A percentile compares a stretch with the other conserved stretches of the same genome.
These are phyloP conservation scores for Gopherus flavomarginatus DNA, from an alignment of 2,113 vertebrate species.

Conservation along the genomic window DNA sequence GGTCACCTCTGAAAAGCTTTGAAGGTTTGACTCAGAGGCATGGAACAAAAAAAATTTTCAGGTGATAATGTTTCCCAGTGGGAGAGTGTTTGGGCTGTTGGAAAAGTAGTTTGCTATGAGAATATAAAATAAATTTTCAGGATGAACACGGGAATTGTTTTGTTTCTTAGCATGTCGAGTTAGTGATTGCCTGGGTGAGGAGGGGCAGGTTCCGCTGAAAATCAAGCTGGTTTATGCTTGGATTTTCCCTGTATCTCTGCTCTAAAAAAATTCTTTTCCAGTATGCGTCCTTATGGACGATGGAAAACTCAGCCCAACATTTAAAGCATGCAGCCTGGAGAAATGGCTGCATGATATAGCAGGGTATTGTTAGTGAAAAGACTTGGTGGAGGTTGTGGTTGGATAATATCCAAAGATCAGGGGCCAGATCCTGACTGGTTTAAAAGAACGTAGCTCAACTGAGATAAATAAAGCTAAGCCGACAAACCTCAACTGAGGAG, in stretches of 20 bases:
- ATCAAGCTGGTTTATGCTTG: not conserved
- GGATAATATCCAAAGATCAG: not conserved
- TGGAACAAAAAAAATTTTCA: constrained; percentile 63
- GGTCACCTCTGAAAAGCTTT: constrained; percentile 57
- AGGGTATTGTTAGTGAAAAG: not conserved
- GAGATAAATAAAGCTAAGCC: not conserved
- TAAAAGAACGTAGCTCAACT: not conserved
- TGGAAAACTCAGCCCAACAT: not conserved
- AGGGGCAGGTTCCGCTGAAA: not conserved
- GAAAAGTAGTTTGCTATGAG: constrained; percentile 66
- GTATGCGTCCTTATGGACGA: rapidly evolving
- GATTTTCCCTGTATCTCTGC: not conserved
- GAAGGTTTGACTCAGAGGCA: constrained; percentile 59
- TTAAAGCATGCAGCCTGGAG: not conserved
- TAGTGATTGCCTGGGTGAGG: constrained; percentile 10
- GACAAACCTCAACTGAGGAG: not conserved
- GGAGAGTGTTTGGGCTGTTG: constrained; percentile 37
- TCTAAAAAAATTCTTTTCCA: constrained; percentile 6
- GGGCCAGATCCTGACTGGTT: not conserved
- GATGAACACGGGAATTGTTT: constrained; percentile 40
- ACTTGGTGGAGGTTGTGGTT: not conserved
- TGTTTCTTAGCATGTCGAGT: constrained; percentile 22
- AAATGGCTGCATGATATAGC: not conserved
- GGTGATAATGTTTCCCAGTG: constrained; percentile 60
- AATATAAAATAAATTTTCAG: constrained; percentile 60